Evolutionary conservation across 2,113 vertebrate genomes (phyloP).

Genomic region (Anhinga rufa): DNA sequence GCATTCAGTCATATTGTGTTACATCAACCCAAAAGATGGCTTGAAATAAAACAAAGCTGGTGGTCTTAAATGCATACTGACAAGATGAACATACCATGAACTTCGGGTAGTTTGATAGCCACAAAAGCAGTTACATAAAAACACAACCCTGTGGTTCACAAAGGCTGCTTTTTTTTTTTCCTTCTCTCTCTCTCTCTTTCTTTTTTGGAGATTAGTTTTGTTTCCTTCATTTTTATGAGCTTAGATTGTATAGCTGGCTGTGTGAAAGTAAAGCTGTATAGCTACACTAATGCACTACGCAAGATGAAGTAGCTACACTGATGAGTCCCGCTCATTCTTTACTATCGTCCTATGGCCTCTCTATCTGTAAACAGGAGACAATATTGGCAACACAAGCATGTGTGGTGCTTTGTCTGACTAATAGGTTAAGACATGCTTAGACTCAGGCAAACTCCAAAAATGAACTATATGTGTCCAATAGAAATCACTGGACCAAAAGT

Average conservation of each 20-base stretch:
- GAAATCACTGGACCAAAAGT: background rate
- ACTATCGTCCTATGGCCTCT: background rate
- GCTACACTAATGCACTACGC: background rate
- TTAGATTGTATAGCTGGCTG: background rate
- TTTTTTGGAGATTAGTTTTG: background rate
- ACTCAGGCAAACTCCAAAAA: background rate
- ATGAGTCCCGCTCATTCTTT: background rate
- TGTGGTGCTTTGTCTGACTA: background rate
- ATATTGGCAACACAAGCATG: background rate
- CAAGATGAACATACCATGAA: background rate
- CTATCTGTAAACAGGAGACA: background rate
- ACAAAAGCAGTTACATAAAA: constrained; percentile 5
- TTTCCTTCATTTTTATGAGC: background rate
- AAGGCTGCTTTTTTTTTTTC: background rate
- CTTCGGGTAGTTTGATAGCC: background rate
- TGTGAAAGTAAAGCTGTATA: background rate
- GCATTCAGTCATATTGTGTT: background rate
- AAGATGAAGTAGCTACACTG: background rate
- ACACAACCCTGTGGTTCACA: background rate
- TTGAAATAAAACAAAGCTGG: constrained; percentile 38
- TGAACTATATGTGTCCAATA: background rate
- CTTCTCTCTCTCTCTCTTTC: background rate
- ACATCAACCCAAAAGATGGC: constrained; percentile 2
- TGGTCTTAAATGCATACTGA: constrained; percentile 11
- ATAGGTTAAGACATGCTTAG: background rate